Conservation (phyloP, 2,113 vertebrate genomes). For the Pterocles orientalis region DNA sequence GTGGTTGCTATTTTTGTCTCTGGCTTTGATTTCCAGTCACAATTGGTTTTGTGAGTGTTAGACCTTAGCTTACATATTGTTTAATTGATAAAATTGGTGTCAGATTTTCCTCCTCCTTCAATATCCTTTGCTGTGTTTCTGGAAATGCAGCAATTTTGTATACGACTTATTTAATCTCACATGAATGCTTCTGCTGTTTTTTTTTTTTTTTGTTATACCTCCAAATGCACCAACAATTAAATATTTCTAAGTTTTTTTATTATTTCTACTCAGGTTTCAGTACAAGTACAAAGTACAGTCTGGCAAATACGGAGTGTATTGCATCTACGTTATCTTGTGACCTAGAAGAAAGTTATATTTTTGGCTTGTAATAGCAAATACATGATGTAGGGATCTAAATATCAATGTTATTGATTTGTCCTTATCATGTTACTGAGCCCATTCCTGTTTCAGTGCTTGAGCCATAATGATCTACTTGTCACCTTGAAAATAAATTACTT, state of each 20-base stretch:
- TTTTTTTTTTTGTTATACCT: neutral
- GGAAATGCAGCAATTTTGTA: neutral
- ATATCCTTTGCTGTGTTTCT: neutral
- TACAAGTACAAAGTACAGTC: neutral
- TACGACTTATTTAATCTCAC: neutral
- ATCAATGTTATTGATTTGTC: constrained; percentile 50
- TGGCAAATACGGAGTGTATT: neutral
- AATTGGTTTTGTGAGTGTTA: neutral
- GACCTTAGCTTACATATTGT: neutral
- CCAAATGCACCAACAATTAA: neutral
- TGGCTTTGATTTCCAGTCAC: neutral
- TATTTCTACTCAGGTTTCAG: neutral
- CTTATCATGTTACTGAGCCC: neutral
- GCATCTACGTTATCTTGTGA: neutral
- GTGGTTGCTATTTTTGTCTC: neutral
- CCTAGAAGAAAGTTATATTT: neutral
- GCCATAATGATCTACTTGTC: constrained; percentile 27
- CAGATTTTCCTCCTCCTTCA: neutral
- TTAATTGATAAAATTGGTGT: neutral
- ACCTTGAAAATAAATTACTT: neutral
- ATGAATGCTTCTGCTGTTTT: neutral
- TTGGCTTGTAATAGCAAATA: neutral
- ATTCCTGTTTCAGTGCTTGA: neutral
- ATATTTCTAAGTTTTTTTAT: neutral
- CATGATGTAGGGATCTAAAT: neutral